Conservation (phyloP, 2,888 invertebrate species). For the Argyresthia goedartella region DNA sequence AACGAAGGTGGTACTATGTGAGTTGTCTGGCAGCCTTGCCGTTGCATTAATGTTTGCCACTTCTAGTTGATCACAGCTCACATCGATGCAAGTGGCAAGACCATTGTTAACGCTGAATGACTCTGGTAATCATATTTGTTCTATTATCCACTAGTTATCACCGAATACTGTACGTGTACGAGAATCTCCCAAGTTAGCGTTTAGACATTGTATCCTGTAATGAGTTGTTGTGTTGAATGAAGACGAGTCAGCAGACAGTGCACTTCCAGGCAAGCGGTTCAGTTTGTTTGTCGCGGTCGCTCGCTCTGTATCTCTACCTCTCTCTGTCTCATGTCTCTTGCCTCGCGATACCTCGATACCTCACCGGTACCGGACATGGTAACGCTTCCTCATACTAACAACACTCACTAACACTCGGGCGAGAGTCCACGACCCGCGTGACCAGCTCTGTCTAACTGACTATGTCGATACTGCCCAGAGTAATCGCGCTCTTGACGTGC, state of each 20-base stretch:
- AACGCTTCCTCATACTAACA: background rate
- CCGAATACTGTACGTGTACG: background rate
- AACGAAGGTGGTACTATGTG: background rate
- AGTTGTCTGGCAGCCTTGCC: background rate
- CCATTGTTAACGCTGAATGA: background rate
- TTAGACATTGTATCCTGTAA: no score
- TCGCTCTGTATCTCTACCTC: no score
- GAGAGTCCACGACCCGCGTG: no score
- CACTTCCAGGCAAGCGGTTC: no score
- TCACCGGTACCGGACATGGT: background rate
- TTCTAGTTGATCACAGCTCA: conserved; percentile 4
- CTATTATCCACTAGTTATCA: background rate
- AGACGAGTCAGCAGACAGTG: no score
- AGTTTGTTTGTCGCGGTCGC: no score
- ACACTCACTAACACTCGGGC: conserved; percentile 24
- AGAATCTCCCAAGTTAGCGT: background rate
- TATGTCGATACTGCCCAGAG: conserved; percentile 34
- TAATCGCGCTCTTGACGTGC: conserved; percentile 49
- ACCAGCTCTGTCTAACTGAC: no score
- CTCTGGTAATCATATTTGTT: background rate
- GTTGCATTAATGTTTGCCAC: background rate
- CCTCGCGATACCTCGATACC: background rate
- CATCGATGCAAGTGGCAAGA: background rate
- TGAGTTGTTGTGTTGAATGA: no score
- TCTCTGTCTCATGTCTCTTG: no score